Evolutionary conservation across 1,140 invertebrate species (phyloP), one percentile per base, ranked within the genome.

Genomic region (Sycophaga agraensis): DNA sequence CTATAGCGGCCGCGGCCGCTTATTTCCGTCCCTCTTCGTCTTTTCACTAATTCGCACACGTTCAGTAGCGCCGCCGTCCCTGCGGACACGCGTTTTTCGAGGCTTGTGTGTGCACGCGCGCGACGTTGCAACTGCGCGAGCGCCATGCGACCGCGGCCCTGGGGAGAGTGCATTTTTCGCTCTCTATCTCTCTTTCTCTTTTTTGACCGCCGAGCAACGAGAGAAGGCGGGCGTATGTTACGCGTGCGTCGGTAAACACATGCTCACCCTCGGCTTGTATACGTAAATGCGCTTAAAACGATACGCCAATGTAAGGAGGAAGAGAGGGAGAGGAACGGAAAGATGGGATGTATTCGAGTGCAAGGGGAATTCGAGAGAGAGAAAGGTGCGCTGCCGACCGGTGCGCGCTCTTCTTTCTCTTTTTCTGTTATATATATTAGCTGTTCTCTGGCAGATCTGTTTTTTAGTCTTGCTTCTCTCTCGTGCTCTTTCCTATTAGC

Each of bases 1-100:
- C 31, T 40, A 26, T 24, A 40, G 37, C 35, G 11, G 6, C 26
- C 17, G 48, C 6, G 35, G 9, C 19, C 39, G 14, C 21, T 21
- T 56, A 56, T 56, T 56, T 46, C 31, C 54, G 54, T 56, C 31
- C 42, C 16, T 45, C 8, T 21, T 45, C 40, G 22, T 17, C 37
- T 22, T 19, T 28, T 24, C 21, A 22, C 37, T 53, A 17, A n/a
- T 17, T 50, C 26, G 24, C 24, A 17, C 9, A 9, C 49, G 31
- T 24, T 12, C 17, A n/a, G n/a, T n/a, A n/a, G 50, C 17, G 50
- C 50, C 34, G 9, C 0, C 49, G 31, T 2, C 1, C 14, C 14
- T 53, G 16, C 8, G 0, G 49, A 17, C 31, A 17, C 3, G 26
- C 17, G 19, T 22, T 5, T 50, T 35, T 35, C n/a, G 4, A 14